A percentile compares a stretch with the other conserved stretches of the same genome.
These are phyloP conservation scores for Pseudolycoriella hygida DNA, from an alignment of 2,888 invertebrate species.

Conservation along the genomic window DNA sequence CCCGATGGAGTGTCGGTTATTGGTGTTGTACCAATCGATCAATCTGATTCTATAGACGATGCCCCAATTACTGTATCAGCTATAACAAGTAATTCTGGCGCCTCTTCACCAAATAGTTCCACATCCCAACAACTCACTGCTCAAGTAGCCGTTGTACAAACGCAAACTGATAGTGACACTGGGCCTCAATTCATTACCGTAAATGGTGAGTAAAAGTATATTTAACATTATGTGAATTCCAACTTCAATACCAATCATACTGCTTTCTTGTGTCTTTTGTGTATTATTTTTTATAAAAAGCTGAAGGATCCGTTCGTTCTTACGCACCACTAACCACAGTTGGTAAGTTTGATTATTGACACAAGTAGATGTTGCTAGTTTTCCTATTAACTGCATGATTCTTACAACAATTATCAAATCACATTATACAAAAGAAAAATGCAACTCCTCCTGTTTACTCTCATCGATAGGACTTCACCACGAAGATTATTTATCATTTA, in stretches of 20 bases:
- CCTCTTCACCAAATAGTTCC: conserved; percentile 18
- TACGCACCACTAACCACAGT: conserved; percentile 10
- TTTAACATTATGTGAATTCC: background rate
- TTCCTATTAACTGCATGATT: too few relatives aligned
- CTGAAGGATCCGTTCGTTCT: conserved; percentile 8
- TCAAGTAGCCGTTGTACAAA: conserved; percentile 22
- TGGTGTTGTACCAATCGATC: conserved; percentile 25
- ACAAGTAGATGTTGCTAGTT: too few relatives aligned
- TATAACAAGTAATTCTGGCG: conserved; percentile 12
- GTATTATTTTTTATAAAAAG: conserved; percentile 1
- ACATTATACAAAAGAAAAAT: too few relatives aligned
- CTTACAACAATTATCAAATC: too few relatives aligned
- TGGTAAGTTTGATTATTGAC: conserved; percentile 7
- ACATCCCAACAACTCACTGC: conserved; percentile 25
- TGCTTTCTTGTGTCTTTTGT: background rate
- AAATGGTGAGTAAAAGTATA: conserved; percentile 19
- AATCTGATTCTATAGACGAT: conserved; percentile 24
- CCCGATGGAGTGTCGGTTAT: conserved; percentile 19
- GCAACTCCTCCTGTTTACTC: too few relatives aligned
- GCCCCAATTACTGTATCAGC: conserved; percentile 11
- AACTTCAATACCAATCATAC: background rate
- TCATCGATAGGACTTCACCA: too few relatives aligned
- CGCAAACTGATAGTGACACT: conserved; percentile 18
- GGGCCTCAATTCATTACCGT: conserved; percentile 25
- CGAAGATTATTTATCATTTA: too few relatives aligned